Evolutionary conservation across 2,888 invertebrate species (phyloP).

Genomic region (Apoderus coryli): DNA sequence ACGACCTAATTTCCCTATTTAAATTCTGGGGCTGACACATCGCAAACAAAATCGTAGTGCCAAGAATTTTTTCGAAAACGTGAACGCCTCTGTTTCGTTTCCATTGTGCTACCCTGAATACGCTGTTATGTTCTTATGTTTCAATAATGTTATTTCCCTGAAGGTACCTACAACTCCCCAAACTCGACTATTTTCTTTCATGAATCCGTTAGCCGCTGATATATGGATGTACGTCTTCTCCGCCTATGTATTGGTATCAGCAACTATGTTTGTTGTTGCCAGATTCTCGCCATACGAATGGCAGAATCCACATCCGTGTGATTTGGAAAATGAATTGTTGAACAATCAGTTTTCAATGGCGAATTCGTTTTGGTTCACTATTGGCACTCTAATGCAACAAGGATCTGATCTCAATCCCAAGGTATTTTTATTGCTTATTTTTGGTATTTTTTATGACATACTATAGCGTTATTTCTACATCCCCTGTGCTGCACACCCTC

Average conservation of each 20-base stretch:
- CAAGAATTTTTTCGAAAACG: too few relatives aligned
- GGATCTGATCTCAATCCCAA: conserved; percentile 68
- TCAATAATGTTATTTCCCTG: too few relatives aligned
- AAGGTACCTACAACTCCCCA: conserved; percentile 58
- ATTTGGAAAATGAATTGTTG: conserved; percentile 42
- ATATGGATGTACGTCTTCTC: conserved; percentile 76
- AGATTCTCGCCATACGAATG: conserved; percentile 71
- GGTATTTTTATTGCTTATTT: too few relatives aligned
- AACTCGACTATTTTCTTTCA: conserved; percentile 66
- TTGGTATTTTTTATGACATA: too few relatives aligned
- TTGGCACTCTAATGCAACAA: conserved; percentile 81
- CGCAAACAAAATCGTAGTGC: too few relatives aligned
- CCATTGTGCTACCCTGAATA: too few relatives aligned
- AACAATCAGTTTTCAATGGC: conserved; percentile 72
- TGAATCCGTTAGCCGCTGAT: conserved; percentile 73
- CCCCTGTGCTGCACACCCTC: too few relatives aligned
- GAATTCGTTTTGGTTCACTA: conserved; percentile 79
- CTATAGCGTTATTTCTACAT: too few relatives aligned
- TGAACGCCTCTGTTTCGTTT: too few relatives aligned
- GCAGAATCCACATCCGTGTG: conserved; percentile 59
- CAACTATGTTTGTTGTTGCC: conserved; percentile 66
- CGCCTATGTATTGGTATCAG: conserved; percentile 64
- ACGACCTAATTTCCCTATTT: too few relatives aligned
- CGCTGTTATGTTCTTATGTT: too few relatives aligned
- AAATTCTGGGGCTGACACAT: too few relatives aligned